Percentiles rank a stretch among this genome's conserved stretches.
Conservation (phyloP, 2,113 vertebrate genomes). For the Nerophis ophidion region DNA sequence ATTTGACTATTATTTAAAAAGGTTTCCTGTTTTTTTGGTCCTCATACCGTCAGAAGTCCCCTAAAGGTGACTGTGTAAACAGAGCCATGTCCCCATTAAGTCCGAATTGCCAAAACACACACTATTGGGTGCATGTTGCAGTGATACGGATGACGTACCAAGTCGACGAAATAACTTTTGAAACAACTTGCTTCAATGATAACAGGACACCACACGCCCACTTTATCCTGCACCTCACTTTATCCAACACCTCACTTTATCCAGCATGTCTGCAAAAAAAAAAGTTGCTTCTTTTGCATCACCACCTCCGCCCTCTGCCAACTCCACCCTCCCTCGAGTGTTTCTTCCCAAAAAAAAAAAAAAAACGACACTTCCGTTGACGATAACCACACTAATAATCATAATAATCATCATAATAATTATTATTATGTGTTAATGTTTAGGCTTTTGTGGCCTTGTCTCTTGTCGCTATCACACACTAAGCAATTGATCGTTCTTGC, state of each 20-base stretch:
- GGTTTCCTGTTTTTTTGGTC: too few species aligned
- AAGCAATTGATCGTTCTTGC: neutral
- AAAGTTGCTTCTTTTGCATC: constrained; percentile 54
- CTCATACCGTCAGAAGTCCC: too few species aligned
- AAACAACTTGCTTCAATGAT: constrained; percentile 5
- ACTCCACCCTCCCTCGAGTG: constrained; percentile 39
- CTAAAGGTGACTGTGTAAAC: too few species aligned
- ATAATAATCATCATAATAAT: too few species aligned
- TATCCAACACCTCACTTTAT: constrained; percentile 37
- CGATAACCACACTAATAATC: too few species aligned
- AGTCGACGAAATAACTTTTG: neutral
- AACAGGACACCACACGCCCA: neutral
- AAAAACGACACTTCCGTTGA: too few species aligned
- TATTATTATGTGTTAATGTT: constrained; percentile 9
- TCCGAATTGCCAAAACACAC: neutral
- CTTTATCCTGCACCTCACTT: constrained; percentile 6
- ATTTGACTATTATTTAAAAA: too few species aligned
- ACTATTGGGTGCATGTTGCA: neutral
- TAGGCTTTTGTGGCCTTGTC: neutral
- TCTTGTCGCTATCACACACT: constrained; percentile 15
- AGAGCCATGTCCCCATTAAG: too few species aligned
- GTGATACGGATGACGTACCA: neutral
- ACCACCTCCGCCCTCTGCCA: constrained; percentile 73
- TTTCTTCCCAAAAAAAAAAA: constrained; percentile 13
- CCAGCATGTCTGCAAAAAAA: constrained; percentile 45